Percentiles rank a stretch among this genome's conserved stretches.
Evolutionary conservation across 2,113 vertebrate genomes (phyloP).

Genomic region (Polypterus bichir): DNA sequence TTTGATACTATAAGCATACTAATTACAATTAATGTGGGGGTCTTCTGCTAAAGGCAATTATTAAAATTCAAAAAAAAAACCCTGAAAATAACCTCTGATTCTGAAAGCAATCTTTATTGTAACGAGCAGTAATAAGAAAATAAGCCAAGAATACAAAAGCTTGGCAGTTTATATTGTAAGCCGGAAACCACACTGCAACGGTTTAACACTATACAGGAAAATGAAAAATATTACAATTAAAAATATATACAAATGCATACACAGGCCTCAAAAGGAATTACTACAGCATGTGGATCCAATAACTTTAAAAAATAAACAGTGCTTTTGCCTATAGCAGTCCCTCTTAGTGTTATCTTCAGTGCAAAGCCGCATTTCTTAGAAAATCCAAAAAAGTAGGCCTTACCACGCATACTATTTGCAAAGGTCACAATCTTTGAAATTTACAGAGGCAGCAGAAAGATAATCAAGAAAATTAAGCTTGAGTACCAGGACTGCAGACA

Average conservation of each 20-base stretch:
- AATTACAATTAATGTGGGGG: constrained; percentile 8
- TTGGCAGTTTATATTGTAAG: constrained; percentile 24
- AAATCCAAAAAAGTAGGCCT: no score
- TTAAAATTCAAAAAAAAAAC: constrained; percentile 21
- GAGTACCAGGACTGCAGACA: no score
- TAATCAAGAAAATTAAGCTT: no score
- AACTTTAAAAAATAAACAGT: constrained; percentile 13
- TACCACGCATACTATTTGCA: no score
- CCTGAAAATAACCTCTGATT: neutral
- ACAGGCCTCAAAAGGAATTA: constrained; percentile 23
- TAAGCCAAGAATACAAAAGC: constrained; percentile 29
- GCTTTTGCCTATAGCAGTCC: no score
- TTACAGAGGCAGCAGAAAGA: no score
- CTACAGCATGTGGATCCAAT: constrained; percentile 27
- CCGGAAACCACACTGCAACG: constrained; percentile 34
- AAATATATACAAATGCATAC: constrained; percentile 27
- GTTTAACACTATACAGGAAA: constrained; percentile 32
- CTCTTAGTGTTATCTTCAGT: no score
- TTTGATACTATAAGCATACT: no score
- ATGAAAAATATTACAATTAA: constrained; percentile 36
- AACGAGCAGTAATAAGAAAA: constrained; percentile 14
- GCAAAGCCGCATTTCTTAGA: no score
- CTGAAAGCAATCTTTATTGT: constrained; percentile 23
- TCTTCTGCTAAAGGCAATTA: constrained; percentile 19
- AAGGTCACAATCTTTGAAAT: no score